These are phyloP conservation scores for Synanthedon tipuliformis DNA, from an alignment of 2,888 invertebrate genomes.

Conservation along the genomic window DNA sequence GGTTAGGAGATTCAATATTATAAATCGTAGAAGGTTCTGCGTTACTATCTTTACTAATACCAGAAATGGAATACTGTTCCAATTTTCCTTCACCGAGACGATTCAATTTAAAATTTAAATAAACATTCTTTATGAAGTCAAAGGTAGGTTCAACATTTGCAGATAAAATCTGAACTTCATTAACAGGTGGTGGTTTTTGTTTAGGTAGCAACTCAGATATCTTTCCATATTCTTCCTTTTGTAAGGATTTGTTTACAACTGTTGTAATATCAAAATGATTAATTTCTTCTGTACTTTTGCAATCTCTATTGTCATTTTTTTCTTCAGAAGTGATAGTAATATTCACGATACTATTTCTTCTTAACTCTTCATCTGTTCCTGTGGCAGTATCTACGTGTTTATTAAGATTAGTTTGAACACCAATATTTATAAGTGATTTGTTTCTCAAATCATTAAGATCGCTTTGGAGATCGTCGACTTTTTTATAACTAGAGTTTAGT, in stretches of 20 bases:
- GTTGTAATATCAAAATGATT: conserved; percentile 1
- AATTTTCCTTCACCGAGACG: conserved; percentile 26
- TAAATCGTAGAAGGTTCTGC: background rate
- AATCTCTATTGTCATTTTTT: conserved; percentile 4
- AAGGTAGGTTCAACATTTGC: conserved; percentile 31
- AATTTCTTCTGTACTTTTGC: conserved; percentile 2
- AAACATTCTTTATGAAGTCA: conserved; percentile 28
- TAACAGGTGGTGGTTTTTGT: conserved; percentile 14
- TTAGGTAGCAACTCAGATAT: conserved; percentile 10
- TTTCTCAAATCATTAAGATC: conserved; percentile 17
- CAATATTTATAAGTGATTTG: conserved; percentile 14
- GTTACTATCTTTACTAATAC: conserved; percentile 8
- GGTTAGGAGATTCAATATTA: background rate
- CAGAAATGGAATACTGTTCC: conserved; percentile 36
- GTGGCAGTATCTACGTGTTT: conserved; percentile 10
- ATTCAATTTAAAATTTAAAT: conserved; percentile 40
- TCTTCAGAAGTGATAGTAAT: conserved; percentile 3
- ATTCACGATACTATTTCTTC: background rate
- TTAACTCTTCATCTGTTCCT: conserved; percentile 21
- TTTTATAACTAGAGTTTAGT: conserved; percentile 28
- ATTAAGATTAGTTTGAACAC: conserved; percentile 15
- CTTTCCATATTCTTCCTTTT: conserved; percentile 3
- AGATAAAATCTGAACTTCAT: conserved; percentile 39
- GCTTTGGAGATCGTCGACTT: conserved; percentile 25
- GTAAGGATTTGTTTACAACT: conserved; percentile 4